Evolutionary conservation across 2,113 vertebrate species (phyloP).

Genomic region (Psophia crepitans): DNA sequence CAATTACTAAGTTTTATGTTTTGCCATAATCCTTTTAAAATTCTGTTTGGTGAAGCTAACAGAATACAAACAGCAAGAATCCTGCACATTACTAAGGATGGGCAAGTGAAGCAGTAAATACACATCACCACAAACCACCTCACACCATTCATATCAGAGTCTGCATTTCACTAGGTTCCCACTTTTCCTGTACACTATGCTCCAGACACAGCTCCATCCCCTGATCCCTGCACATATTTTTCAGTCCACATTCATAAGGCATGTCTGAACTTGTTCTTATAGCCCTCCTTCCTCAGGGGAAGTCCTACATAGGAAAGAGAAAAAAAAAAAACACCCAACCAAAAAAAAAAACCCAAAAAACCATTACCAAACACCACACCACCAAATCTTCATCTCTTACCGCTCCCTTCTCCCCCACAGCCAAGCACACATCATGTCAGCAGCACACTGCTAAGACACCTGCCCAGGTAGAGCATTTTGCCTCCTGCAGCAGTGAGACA

Average conservation of each 20-base stretch:
- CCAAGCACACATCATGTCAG: neutral
- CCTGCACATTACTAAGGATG: neutral
- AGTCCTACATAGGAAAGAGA: neutral
- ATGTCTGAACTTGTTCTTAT: conserved; percentile 25
- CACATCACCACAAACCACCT: neutral
- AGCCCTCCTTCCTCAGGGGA: neutral
- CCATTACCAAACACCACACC: too few species aligned
- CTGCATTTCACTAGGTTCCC: neutral
- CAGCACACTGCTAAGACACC: neutral
- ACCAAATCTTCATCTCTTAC: neutral
- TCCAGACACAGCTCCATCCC: neutral
- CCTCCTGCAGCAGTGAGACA: neutral
- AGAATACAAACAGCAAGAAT: neutral
- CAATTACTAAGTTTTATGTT: neutral
- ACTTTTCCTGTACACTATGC: neutral
- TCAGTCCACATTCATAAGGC: conserved; percentile 14
- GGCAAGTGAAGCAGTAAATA: neutral
- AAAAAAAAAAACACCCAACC: neutral
- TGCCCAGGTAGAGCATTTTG: neutral
- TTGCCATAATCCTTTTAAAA: neutral
- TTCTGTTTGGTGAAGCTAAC: neutral
- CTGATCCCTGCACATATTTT: neutral
- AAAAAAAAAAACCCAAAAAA: neutral
- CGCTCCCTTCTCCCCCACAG: neutral
- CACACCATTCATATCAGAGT: neutral